Base-by-base conservation (phyloP, 1,140 invertebrate genomes). In the Colletes latitarsis region DNA sequence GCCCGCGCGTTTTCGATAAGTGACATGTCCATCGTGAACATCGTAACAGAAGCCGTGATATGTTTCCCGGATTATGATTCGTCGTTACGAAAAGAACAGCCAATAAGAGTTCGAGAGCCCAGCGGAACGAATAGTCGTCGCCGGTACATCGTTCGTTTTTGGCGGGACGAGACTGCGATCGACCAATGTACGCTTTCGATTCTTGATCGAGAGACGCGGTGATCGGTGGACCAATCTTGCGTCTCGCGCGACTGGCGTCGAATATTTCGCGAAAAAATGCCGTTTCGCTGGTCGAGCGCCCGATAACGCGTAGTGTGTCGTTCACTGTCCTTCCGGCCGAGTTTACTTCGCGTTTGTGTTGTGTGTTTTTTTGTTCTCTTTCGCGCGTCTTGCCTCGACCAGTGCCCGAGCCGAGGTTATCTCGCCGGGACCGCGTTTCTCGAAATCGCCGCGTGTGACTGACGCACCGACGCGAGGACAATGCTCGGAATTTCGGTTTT, bases 401-500 rank as follows among this genome's bases (percentile, higher is more conserved):
- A 46, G 17, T 39, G 43, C 0, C 17, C 43, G 10, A 12, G 4
- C 12, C 55, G 41, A 60, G 21, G 15, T 19, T 10, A 12, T 71
- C 43, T 9, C 39, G 43, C 3, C 39, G 55, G 55, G 12, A 41
- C 2, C 52, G 52, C 4, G 60, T 64, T 46, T 73, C 79, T 62
- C 57, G 77, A 41, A 46, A 46, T 49, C n/a, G 64, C 66, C 80
- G 85, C 83, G 83, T 88, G 86, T 84, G 86, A 88, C 63, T 84
- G 86, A 92, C 87, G 89, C 85, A 87, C 76, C 91, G 90, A 92
- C 89, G 89, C 89, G 88, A 82, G 88, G 88, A 93, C 92, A 93
- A 93, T 93, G 86, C 86, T 84, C 82, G 90, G 89, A 92, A 92
- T 92, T 93, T 93, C 82, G 91, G 90, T 92, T 92, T 92, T 92